Base-by-base conservation (phyloP, 2,888 invertebrate genomes). In the Parnassius smintheus region DNA sequence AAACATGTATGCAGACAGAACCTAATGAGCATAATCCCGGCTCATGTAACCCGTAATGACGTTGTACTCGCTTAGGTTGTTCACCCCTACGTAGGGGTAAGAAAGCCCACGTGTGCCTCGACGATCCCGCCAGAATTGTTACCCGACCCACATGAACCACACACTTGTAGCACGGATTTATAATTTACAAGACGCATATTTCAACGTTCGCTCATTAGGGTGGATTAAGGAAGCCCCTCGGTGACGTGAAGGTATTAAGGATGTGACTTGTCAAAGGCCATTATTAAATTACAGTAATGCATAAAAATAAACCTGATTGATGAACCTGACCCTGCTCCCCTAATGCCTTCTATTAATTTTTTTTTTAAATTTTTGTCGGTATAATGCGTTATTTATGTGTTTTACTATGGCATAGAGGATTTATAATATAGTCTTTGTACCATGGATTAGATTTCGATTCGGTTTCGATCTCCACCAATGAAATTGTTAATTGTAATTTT, bases 151-250 rank as follows among this genome's bases (percentile, higher is more conserved):
- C 71, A 75, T 77, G 78, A 77, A 66, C 62, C 70, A 73, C 78
- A 81, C 80, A 80, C 85, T 88, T 85, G 87, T 84, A 49, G 13
- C 13, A 79, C 80, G 81, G 79, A 78, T 72, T 77, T 73, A 71
- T 83, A 81, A 85, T 84, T 85, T 83, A 83, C 78, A 75, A 73
- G 72, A 63, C 72, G 69, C 81, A 83, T 81, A 83, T 84, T 80
- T 88, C 84, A 85, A 83, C 82, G 77, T 76, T 72, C 68, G 75
- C 76, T 83, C 85, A 89, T 90, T 89, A 89, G 82, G 71, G 70
- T 72, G 84, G 88, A 83, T 88, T 87, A 88, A 72, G 82, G 83
- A 82, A 82, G 81, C 73, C 78, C 72, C 71, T 68, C 72, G 80
- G 84, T 84, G 85, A 86, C 84, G 77, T 80, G 77, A 80, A 82